Base-by-base conservation (phyloP, 2,113 vertebrate genomes). In the Piaya cayana region DNA sequence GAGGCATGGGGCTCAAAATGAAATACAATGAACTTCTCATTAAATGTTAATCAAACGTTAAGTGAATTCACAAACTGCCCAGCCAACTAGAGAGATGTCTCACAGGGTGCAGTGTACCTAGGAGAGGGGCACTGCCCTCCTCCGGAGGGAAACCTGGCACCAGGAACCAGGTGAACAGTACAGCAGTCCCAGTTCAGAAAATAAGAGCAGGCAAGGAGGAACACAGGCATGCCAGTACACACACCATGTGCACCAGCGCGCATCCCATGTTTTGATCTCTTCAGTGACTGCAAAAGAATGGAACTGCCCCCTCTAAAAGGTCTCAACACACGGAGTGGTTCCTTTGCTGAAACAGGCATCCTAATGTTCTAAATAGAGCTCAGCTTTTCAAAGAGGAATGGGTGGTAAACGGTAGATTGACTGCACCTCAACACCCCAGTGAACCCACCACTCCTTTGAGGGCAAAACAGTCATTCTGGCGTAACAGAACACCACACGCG, bases 241-340 rank as follows among this genome's bases (percentile, higher is more conserved):
- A 37, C 11, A 5, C 10, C 3, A 0, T 0, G 5, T 2, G 16
- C 9, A 62, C 6, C 80, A 63, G 32, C 0, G 1, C 2, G 1
- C 14, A 25, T 9, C 36, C 21, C 7, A 9, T 5, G 30, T 0
- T 36, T 23, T 47, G 25, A 18, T 6, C 55, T 37, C 79, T 12
- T 3, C 29, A 34, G 11, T 1, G 21, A 50, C 16, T 0, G 0
- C 0, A 15, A 19, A 59, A 45, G 37, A 56, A 27, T 2, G 13
- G 37, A 21, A 39, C 6, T n/a, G 30, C 36, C 52, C 42, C 32
- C 14, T 43, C n/a, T 1, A 13, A 19, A 39, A 70, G 53, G 36
- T 42, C 36, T 67, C 60, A 39, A 17, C 5, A 34, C 32, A 50
- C 64, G 58, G 6, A 55, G 50, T 56, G 47, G 53, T 29, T 45